Base-by-base conservation (phyloP, 2,888 invertebrate genomes). In the Blastobasis adustella region DNA sequence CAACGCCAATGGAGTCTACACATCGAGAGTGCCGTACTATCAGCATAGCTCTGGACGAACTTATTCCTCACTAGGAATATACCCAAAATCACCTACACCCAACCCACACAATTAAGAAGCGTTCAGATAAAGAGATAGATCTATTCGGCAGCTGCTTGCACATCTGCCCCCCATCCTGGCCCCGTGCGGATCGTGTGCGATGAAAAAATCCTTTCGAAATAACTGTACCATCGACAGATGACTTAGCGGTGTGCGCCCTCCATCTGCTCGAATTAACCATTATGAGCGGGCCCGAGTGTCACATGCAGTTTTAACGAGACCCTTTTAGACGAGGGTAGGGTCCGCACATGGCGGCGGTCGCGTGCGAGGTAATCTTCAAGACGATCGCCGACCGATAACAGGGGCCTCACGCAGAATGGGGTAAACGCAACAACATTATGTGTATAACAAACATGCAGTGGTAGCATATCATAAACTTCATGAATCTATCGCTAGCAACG, bases 141-240 rank as follows among this genome's bases (percentile, higher is more conserved):
- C 60, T 4, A 38, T 37, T 10, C 65, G 71, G 73, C 87, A 86
- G 87, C 82, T 87, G 86, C 75, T 63, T 59, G 67, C 67, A 69
- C 86, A 86, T 85, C 86, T 86, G 86, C 76, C 73, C 69, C 23
- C 67, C 69, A 71, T 73, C 71, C 71, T 66, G 61, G 57, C 60
- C 66, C 67, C 77, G 73, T 75, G 78, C 71, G 76, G 69, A 63
- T 66, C 59, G 60, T 67, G 67, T 69, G 70, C 72, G 50, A 58
- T 69, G 70, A 73, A 79, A 76, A 78, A 75, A 65, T 56, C 61
- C 64, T 69, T 62, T 59, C 60, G 62, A 58, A 58, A 66, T 71
- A 77, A 76, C 76, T 71, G 73, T 73, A 73, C 65, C 70, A 66
- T 60, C 50, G 54, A 49, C 76, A 78, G 73, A 76, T 76, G 77